phyloP scores from a whole-genome alignment of 2,113 vertebrate genomes.

The Bubo scandiacus region DNA sequence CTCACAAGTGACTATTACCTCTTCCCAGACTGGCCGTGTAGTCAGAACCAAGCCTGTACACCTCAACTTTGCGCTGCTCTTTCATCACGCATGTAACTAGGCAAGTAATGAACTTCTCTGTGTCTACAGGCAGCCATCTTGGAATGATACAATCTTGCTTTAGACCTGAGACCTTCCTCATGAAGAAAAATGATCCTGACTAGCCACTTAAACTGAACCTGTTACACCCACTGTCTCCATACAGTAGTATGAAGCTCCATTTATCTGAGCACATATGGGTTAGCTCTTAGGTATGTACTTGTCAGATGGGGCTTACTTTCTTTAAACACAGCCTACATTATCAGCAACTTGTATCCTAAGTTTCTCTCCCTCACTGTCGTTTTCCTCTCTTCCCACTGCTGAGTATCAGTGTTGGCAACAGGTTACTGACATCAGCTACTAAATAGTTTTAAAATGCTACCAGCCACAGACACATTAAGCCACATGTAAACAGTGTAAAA shows the following conservation, averaged over 20 bases:
- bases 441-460: background rate
- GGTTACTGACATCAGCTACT: background rate
- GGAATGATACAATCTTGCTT: background rate
- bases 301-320: background rate
- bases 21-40: background rate
- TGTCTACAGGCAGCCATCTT: background rate
- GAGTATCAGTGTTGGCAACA: background rate
- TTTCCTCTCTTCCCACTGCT: background rate
- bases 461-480: background rate
- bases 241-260: background rate
- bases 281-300: background rate
- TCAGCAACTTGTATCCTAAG: background rate
- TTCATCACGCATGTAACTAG: accelerated
- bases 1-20: background rate
- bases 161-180: background rate
- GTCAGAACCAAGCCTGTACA: background rate
- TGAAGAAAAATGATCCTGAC: background rate
- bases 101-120: background rate
- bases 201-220: background rate
- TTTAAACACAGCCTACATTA: background rate
- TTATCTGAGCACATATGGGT: background rate
- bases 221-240: background rate
- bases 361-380: background rate
- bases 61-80: background rate
- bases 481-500: background rate